These are phyloP conservation scores for Phalanger gymnotis DNA, from an alignment of 2,797 vertebrate genomes.

Conservation along the genomic window DNA sequence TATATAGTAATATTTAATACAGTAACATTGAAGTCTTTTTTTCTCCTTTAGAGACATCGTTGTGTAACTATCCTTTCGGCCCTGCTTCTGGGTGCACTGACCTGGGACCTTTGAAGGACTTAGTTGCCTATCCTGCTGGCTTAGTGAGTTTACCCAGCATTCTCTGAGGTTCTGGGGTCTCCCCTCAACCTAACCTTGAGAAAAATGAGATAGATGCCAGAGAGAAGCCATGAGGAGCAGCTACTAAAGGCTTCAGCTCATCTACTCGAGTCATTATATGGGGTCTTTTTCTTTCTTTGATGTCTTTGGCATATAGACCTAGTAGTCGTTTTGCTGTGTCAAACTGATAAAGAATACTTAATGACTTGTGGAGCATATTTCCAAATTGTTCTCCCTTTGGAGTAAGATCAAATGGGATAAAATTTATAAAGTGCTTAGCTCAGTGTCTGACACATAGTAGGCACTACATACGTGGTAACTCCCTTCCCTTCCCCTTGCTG, in stretches of 20 bases:
- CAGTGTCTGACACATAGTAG: not conserved
- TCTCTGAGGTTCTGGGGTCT: not conserved
- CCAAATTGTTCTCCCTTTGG: not conserved
- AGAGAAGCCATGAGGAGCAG: not conserved
- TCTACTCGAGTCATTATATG: not conserved
- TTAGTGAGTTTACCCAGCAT: not conserved
- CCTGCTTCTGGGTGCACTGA: too few relatives aligned
- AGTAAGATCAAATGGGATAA: not conserved
- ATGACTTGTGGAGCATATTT: not conserved
- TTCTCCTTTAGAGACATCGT: not conserved
- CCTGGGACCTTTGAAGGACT: not conserved
- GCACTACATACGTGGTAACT: not conserved
- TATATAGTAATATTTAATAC: not conserved
- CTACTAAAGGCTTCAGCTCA: not conserved
- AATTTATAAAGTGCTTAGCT: not conserved
- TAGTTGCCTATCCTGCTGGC: not conserved
- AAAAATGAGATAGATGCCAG: not conserved
- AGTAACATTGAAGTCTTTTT: not conserved
- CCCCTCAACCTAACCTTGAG: not conserved
- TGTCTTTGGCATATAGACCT: not conserved
- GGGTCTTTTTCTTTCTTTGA: not conserved
- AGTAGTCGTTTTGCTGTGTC: not conserved
- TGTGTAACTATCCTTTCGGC: not conserved
- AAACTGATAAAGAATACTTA: not conserved
- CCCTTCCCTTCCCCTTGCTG: not conserved